phyloP scores from a whole-genome alignment of 1,140 invertebrate genomes.

The Maniola jurtina region DNA sequence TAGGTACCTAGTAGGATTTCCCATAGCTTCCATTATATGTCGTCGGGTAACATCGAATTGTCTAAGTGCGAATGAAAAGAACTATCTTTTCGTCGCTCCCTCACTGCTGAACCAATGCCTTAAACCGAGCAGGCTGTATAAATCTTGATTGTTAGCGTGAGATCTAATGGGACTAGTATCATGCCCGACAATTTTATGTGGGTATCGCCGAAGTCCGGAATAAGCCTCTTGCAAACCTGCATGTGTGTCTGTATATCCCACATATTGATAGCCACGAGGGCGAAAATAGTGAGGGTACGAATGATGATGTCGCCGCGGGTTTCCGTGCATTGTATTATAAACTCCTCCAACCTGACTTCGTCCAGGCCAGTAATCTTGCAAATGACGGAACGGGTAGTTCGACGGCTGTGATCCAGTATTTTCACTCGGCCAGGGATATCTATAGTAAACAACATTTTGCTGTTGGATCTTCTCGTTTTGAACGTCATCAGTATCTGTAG shows the following conservation, averaged over 20 bases:
- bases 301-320: constrained; percentile 68
- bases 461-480: constrained; percentile 28
- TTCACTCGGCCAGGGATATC: constrained; percentile 62
- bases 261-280: constrained; percentile 48
- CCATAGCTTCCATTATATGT: constrained; percentile 75
- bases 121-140: constrained; percentile 67
- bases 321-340: constrained; percentile 57
- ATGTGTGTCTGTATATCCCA: constrained; percentile 33
- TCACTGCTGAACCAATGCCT: constrained; percentile 73
- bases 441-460: constrained; percentile 50
- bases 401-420: constrained; percentile 51
- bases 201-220: constrained; percentile 47
- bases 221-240: constrained; percentile 44
- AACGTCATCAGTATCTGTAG: constrained; percentile 21
- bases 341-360: constrained; percentile 58
- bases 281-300: constrained; percentile 65
- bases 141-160: constrained; percentile 56
- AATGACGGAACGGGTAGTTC: constrained; percentile 63
- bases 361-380: constrained; percentile 73
- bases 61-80: constrained; percentile 43
- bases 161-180: constrained; percentile 49
- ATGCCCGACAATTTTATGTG: constrained; percentile 48
- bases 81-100: constrained; percentile 71
- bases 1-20: constrained; percentile 31
- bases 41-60: constrained; percentile 75